These are phyloP conservation scores for Thalpophila matura DNA, from an alignment of 2,888 invertebrate species.

Conservation along the genomic window DNA sequence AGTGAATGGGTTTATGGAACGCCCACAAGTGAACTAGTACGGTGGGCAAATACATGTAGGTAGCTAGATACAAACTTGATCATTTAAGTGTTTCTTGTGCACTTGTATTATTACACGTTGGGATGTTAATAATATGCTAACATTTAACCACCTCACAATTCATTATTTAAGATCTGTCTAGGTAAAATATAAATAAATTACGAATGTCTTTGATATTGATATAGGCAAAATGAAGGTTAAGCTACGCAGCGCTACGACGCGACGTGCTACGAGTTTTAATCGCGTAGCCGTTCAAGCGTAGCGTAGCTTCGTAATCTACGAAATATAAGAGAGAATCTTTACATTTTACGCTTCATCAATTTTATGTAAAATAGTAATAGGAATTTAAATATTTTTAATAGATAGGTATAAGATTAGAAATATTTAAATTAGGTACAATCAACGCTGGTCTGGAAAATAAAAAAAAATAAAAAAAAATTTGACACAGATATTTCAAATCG, in stretches of 20 bases:
- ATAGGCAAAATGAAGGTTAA: slow-evolving; percentile 10
- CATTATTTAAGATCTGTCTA: too few species aligned
- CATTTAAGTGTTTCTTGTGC: too few species aligned
- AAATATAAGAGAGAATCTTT: slow-evolving; percentile 30
- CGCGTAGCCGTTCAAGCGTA: slow-evolving; percentile 49
- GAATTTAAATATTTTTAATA: slow-evolving; percentile 19
- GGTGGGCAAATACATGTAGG: background rate
- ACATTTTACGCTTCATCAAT: slow-evolving; percentile 25
- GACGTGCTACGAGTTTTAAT: slow-evolving; percentile 57
- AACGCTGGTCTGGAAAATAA: background rate
- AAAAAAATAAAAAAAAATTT: background rate
- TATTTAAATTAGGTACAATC: too few species aligned
- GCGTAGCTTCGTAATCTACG: slow-evolving; percentile 36
- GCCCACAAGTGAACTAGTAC: slow-evolving; percentile 5
- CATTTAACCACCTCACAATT: too few species aligned
- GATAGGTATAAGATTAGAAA: too few species aligned
- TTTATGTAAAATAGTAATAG: slow-evolving; percentile 31
- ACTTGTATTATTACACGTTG: too few species aligned
- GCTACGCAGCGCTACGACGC: slow-evolving; percentile 52
- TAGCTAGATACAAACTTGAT: too few species aligned
- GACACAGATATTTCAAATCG: background rate
- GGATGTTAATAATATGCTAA: too few species aligned
- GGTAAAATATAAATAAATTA: too few species aligned
- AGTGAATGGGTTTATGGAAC: slow-evolving; percentile 27
- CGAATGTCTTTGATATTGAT: background rate